Percentiles rank a stretch among this genome's conserved stretches.
phyloP scores from a whole-genome alignment of 2,888 invertebrate genomes.

The Dynastes maya region DNA sequence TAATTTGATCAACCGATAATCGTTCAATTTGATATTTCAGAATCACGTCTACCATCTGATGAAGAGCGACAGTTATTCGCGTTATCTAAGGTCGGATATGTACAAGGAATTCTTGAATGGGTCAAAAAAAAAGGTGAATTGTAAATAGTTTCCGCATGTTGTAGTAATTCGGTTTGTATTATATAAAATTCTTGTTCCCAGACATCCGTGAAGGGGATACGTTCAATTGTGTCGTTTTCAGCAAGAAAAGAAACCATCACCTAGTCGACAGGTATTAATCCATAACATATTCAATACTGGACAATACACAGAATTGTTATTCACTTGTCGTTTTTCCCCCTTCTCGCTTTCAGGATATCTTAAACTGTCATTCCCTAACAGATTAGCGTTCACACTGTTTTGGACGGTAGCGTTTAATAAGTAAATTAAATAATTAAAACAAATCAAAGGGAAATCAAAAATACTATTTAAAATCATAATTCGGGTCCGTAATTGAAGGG shows the following conservation, averaged over 20 bases:
- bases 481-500: neutral
- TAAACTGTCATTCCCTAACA: slow-evolving; percentile 18
- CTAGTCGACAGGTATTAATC: slow-evolving; percentile 57
- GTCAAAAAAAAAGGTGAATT: slow-evolving; percentile 93
- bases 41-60: slow-evolving; percentile 99
- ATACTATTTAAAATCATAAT: neutral
- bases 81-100: slow-evolving; percentile 98
- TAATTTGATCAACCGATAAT: neutral
- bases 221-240: slow-evolving; percentile 88
- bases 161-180: slow-evolving; percentile 15
- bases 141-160: slow-evolving; percentile 20
- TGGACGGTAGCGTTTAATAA: no score
- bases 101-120: slow-evolving; percentile 97
- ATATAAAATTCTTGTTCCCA: slow-evolving; percentile 68
- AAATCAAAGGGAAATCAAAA: neutral
- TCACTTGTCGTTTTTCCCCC: slow-evolving; percentile 7
- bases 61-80: slow-evolving; percentile 99
- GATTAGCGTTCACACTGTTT: neutral
- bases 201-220: slow-evolving; percentile 90
- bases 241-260: slow-evolving; percentile 78
- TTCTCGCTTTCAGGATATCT: slow-evolving; percentile 2
- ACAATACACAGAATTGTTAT: slow-evolving; percentile 36
- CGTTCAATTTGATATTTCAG: slow-evolving; percentile 71
- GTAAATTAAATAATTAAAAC: no score
- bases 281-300: slow-evolving; percentile 14